A percentile compares a stretch with the other conserved stretches of the same genome.
Evolutionary conservation across 1,140 invertebrate species (phyloP).

Genomic region (Papilio glaucus): DNA sequence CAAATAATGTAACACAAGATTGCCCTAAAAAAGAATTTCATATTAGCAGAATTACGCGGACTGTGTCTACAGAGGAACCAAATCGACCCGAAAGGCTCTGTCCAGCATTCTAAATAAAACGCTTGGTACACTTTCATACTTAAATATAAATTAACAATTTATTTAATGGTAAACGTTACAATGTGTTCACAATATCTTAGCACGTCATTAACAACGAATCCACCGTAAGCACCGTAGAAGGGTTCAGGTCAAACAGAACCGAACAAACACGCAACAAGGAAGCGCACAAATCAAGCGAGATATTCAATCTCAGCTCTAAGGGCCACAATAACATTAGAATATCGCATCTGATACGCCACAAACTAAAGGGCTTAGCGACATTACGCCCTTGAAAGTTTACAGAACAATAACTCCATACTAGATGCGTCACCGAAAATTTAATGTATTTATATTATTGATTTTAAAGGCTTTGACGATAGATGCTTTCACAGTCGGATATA

Average conservation of each 20-base stretch:
- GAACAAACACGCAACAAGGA: slow-evolving; percentile 50
- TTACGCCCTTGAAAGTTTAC: slow-evolving; percentile 50
- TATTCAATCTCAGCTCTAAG: slow-evolving; percentile 64
- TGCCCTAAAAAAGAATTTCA: too few species aligned
- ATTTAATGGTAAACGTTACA: neutral
- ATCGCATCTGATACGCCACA: slow-evolving; percentile 59
- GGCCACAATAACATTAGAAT: slow-evolving; percentile 72
- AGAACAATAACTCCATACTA: slow-evolving; percentile 38
- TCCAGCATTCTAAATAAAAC: too few species aligned
- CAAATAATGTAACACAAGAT: too few species aligned
- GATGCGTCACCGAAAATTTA: slow-evolving; percentile 29
- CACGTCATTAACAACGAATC: neutral
- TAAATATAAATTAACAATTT: neutral
- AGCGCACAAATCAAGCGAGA: slow-evolving; percentile 67
- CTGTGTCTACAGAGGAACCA: too few species aligned
- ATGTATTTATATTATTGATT: neutral
- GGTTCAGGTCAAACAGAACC: slow-evolving; percentile 9
- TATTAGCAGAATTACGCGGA: too few species aligned
- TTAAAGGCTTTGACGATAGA: too few species aligned
- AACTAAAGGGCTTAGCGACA: slow-evolving; percentile 64
- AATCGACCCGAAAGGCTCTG: too few species aligned
- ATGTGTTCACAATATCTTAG: neutral
- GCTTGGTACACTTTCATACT: neutral
- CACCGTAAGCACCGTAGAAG: neutral
- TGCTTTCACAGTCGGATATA: too few species aligned